A percentile compares a stretch with the other conserved stretches of the same genome.
These are phyloP conservation scores for Orcinus orca DNA, from an alignment of 2,113 vertebrate species.

Conservation along the genomic window DNA sequence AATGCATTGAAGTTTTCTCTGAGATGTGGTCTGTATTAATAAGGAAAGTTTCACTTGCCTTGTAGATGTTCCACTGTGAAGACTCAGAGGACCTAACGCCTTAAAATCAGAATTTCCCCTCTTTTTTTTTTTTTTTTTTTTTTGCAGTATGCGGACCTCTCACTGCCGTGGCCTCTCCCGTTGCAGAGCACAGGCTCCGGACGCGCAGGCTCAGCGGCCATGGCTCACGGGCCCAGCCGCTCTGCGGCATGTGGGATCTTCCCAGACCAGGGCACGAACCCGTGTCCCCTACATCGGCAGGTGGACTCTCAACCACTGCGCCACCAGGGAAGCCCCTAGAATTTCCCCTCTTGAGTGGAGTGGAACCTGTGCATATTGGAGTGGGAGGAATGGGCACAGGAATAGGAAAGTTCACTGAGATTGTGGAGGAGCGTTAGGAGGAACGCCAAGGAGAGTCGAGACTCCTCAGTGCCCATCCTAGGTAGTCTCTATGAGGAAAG, in stretches of 20 bases:
- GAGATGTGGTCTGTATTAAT: neutral
- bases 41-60: neutral
- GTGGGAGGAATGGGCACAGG: neutral
- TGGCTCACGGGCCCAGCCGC: too few species aligned
- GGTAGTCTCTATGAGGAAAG: neutral
- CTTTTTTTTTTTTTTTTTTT: neutral
- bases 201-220: too few species aligned
- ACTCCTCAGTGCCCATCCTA: neutral
- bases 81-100: neutral
- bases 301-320: rapidly evolving
- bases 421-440: neutral
- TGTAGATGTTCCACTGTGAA: neutral
- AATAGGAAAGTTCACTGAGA: neutral
- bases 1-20: neutral
- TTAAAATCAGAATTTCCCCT: neutral
- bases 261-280: too few species aligned
- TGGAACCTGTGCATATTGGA: neutral
- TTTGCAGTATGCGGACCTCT: rapidly evolving
- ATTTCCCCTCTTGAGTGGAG: neutral
- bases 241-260: too few species aligned
- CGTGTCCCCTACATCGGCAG: too few species aligned
- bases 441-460: neutral
- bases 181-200: too few species aligned
- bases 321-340: neutral
- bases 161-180: too few species aligned